Evolutionary conservation across 2,113 vertebrate genomes (phyloP).

Genomic region (Ciconia maguari): DNA sequence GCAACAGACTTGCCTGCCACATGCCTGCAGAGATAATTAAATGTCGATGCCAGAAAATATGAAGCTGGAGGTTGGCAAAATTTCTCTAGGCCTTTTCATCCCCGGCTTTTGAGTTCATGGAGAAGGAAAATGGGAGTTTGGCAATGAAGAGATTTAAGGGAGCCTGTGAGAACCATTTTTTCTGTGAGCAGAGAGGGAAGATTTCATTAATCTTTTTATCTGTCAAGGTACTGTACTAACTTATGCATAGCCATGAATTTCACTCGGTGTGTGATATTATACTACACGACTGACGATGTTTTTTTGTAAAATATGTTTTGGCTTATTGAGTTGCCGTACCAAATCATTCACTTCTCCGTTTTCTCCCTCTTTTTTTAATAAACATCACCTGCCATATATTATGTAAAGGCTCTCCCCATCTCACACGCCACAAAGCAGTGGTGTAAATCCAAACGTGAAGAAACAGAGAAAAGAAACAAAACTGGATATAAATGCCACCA

Average conservation of each 20-base stretch:
- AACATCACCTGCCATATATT: neutral
- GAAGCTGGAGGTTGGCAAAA: conserved; percentile 37
- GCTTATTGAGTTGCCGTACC: conserved; percentile 37
- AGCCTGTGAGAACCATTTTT: conserved; percentile 34
- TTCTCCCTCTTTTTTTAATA: neutral
- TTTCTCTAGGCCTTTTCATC: conserved; percentile 37
- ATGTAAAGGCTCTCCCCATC: neutral
- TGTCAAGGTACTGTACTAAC: conserved; percentile 62
- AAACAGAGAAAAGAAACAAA: neutral
- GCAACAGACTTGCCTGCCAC: conserved; percentile 29
- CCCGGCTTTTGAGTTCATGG: neutral
- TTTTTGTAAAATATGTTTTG: conserved; percentile 21
- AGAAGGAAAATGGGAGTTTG: conserved; percentile 28
- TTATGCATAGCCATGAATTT: conserved; percentile 62
- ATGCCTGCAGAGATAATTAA: conserved; percentile 51
- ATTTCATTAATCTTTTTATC: conserved; percentile 67
- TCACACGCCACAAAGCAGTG: neutral
- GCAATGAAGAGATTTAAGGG: conserved; percentile 27
- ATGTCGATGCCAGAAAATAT: conserved; percentile 40
- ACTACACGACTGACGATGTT: neutral
- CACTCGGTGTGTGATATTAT: conserved; percentile 40
- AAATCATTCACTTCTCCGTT: conserved; percentile 32
- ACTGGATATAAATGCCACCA: neutral
- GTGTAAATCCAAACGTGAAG: neutral
- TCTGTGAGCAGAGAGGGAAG: conserved; percentile 2